phyloP scores from a whole-genome alignment of 2,113 vertebrate species.

The Ceyx cyanopectus region DNA sequence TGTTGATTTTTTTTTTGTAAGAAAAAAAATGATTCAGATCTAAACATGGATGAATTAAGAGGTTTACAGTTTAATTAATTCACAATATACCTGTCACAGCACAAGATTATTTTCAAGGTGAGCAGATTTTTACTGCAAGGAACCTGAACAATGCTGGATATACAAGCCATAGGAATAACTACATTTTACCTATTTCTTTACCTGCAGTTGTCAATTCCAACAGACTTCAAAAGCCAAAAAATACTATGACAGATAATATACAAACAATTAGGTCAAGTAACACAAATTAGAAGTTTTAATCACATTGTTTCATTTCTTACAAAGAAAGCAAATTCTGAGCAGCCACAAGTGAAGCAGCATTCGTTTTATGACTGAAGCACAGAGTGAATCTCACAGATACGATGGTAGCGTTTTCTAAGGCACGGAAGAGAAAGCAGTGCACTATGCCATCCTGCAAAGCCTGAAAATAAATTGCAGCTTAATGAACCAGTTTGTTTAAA shows the following conservation, averaged over 20 bases:
- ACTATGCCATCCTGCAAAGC: slow-evolving; percentile 18
- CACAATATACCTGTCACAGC: background rate
- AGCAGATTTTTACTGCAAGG: background rate
- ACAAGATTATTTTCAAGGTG: background rate
- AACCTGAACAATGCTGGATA: slow-evolving; percentile 1
- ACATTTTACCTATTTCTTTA: background rate
- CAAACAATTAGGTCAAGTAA: background rate
- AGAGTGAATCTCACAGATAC: background rate
- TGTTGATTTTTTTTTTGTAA: background rate
- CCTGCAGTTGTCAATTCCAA: background rate
- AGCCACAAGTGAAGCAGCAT: slow-evolving; percentile 73
- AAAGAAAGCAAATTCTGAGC: slow-evolving; percentile 48
- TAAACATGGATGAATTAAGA: slow-evolving; percentile 17
- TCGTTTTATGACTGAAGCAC: background rate
- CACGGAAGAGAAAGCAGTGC: background rate
- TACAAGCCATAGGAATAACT: background rate
- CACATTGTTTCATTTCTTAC: background rate
- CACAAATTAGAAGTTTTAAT: slow-evolving; percentile 33
- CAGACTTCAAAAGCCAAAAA: background rate
- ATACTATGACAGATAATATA: background rate
- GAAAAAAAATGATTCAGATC: background rate
- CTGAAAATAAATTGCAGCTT: slow-evolving; percentile 68
- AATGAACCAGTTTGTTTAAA: slow-evolving; percentile 60
- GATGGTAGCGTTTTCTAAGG: background rate
- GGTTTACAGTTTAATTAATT: slow-evolving; percentile 11